Conservation (phyloP, 2,888 invertebrate species). For the Stegana nigrithorax region DNA sequence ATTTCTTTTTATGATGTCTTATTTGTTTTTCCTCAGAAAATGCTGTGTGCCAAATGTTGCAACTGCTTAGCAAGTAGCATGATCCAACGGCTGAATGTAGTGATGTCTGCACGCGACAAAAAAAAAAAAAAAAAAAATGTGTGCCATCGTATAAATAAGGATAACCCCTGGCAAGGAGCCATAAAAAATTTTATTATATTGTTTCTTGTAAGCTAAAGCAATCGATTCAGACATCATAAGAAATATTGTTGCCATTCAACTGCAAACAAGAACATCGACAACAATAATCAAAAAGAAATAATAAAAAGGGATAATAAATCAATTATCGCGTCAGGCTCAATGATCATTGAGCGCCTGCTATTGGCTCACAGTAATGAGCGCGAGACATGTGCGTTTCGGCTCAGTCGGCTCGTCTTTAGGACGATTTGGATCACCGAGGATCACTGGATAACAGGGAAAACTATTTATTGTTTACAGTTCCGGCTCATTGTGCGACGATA, state of each 20-base stretch:
- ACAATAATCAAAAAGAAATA: not conserved
- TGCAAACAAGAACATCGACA: not conserved
- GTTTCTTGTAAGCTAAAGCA: not conserved
- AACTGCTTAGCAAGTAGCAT: not conserved
- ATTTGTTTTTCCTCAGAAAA: not conserved
- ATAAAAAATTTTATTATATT: not conserved
- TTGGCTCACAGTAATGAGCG: not conserved
- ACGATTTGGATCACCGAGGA: not conserved
- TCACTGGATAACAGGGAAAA: constrained; percentile 3
- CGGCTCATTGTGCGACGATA: constrained; percentile 54
- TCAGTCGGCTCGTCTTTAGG: too few relatives aligned
- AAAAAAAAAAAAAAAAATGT: not conserved
- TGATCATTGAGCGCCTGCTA: not conserved
- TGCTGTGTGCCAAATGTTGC: not conserved
- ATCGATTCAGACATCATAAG: constrained; percentile 9
- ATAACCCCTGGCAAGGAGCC: not conserved
- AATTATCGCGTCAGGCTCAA: constrained; percentile 1
- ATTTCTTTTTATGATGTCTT: constrained; percentile 22
- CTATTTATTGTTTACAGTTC: constrained; percentile 66
- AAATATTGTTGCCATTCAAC: not conserved
- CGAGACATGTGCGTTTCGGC: not conserved
- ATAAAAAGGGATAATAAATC: constrained; percentile 11
- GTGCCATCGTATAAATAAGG: too few relatives aligned
- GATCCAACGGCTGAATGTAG: not conserved
- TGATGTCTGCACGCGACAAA: not conserved